phyloP scores from a whole-genome alignment of 2,797 vertebrate genomes.

The Gobionotothen gibberifrons region DNA sequence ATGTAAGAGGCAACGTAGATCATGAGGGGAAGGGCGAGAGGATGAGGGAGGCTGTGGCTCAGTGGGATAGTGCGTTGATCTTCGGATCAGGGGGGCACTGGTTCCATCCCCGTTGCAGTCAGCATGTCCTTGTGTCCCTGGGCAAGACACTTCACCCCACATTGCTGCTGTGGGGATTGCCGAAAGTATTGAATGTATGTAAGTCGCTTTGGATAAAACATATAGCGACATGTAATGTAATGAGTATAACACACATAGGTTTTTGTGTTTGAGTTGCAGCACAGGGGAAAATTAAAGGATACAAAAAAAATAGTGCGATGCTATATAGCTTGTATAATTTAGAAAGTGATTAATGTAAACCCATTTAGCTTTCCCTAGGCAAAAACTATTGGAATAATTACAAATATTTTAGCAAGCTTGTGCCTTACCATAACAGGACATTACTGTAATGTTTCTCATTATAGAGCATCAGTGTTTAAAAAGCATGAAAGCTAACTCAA shows the following conservation, averaged over 20 bases:
- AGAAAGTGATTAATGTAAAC: slow-evolving; percentile 47
- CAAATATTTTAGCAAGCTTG: slow-evolving; percentile 18
- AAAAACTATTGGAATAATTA: slow-evolving; percentile 27
- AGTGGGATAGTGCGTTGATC: no score
- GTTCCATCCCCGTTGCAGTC: no score
- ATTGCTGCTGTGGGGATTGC: no score
- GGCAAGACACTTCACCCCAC: no score
- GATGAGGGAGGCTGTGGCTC: no score
- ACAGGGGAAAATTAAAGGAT: neutral
- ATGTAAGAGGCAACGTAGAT: slow-evolving; percentile 16
- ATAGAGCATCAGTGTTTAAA: slow-evolving; percentile 24
- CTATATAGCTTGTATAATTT: slow-evolving; percentile 32
- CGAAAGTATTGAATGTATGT: no score
- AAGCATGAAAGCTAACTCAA: slow-evolving; percentile 43
- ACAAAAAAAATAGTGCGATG: neutral
- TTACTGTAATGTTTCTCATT: slow-evolving; percentile 20
- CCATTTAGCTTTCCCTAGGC: slow-evolving; percentile 40
- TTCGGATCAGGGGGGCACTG: no score
- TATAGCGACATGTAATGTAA: no score
- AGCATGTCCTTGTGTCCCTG: no score
- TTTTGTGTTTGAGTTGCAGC: slow-evolving; percentile 22
- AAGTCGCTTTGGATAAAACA: no score
- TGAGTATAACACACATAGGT: slow-evolving; percentile 1
- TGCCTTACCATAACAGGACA: slow-evolving; percentile 8
- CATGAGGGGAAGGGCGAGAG: slow-evolving; percentile 1